Base-by-base conservation (phyloP, 2,888 invertebrate species). In the Spodoptera exigua region DNA sequence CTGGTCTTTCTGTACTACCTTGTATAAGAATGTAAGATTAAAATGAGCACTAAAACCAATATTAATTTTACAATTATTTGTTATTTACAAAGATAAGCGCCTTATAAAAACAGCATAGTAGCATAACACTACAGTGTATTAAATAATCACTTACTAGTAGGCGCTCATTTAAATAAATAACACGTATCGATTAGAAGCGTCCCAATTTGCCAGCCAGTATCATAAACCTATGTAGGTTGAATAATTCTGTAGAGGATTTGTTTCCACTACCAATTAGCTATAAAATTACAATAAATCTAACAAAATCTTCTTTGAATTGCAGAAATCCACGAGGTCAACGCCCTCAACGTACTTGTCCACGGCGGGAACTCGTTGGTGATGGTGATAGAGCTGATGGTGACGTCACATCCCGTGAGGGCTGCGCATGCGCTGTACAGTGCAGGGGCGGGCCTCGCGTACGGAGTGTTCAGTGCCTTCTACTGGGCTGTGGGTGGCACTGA, bases 311-410 rank as follows among this genome's bases (percentile, higher is more conserved):
- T 27, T 3, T 18, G 3, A 27, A 5, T 27, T 27, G 1, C 86
- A 96, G 96, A 92, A 78, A 95, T 95, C 47, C 96, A 96, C 70
- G 88, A 91, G 41, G 86, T 96, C 43, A 96, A 96, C 82, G 94
- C 95, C 0, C 90, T 97, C 40, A 97, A 97, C 86, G 87, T 97
- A 14, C 91, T 97, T 51, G 95, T 96, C 0, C 98, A 98, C 86
- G 96, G 96, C 11, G 95, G 95, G 67, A 98, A 98, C 90, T 96
- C 97, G 0, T 76, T 96, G 10, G 89, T 97, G 66, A 97, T 97
- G 96, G 84, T 97, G 37, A 66, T 96, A 3, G 98, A 98, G 88
- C 85, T 97, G 44, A 94, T 95, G 55, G 90, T 98, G 49, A 96
- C 96, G 9, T 95, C 96, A 35, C 96, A 97, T 83, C 97, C 98